Base-by-base conservation (phyloP, 2,888 invertebrate genomes). In the Chelonus formosanus region DNA sequence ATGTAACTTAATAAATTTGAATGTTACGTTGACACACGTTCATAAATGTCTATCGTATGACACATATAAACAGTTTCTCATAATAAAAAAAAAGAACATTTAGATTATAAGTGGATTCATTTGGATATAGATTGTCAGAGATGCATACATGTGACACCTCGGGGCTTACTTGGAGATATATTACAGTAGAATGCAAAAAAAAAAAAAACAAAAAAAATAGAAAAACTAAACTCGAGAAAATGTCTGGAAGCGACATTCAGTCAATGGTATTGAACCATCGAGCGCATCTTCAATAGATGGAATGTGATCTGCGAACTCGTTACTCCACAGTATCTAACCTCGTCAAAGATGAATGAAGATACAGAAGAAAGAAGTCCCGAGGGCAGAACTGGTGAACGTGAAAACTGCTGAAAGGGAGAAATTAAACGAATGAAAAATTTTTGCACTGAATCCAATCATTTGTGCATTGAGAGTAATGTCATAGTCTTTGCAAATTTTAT, bases 361-460 rank as follows among this genome's bases (percentile, higher is more conserved):
- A 36, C 48, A 43, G 56, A 31, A n/a, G n/a, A 35, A 56, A 50
- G 56, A 50, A 63, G 45, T 50, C 59, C 48, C 35, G 48, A 40
- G 31, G 50, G 50, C 2, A 47, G 43, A 54, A 56, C 32, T 44
- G 61, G 31, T 36, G 20, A 50, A 43, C 8, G 48, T 34, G 48
- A 48, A 60, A 45, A 59, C 36, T 36, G 10, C 5, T 48, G 59
- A 50, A 40, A 50, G 52, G 34, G 7, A 32, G 40, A 59, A 59
- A 59, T 36, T 59, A 59, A 59, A 40, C 36, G 40, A 36, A 48
- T 48, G 59, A 59, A 59, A 59, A 59, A 59, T 50, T 35, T 59
- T 47, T 10, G 6, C 6, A 40, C 40, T 6, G 6, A 40, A 40
- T 40, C 40, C 40, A 40, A 40, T 10, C 43, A 56, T 3, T n/a